Evolutionary conservation across 37 sponge, comb jelly and placozoan species (phyloP).

Genomic region (Halichondria panicea): DNA sequence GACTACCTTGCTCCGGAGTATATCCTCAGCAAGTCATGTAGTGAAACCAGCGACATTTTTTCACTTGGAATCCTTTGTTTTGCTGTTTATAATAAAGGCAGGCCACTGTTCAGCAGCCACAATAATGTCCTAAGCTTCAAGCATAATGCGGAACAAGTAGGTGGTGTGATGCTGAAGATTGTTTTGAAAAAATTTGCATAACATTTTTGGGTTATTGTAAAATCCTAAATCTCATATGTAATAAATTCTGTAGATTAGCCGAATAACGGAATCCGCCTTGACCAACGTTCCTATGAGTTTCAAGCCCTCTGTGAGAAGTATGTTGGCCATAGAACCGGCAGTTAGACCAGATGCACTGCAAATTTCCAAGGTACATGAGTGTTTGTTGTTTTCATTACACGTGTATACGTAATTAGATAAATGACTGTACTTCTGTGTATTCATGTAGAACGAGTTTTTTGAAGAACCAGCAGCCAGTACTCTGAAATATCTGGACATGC

Average conservation of each 20-base stretch:
- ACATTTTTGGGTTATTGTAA: neutral
- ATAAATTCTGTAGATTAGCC: constrained; percentile 57
- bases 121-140: constrained; percentile 71
- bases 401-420: neutral
- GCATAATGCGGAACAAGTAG: constrained; percentile 69
- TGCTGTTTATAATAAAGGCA: constrained; percentile 70
- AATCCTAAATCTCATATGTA: neutral
- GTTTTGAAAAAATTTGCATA: neutral
- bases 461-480: constrained; percentile 54
- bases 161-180: constrained; percentile 6
- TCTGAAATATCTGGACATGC: constrained; percentile 72
- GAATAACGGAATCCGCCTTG: constrained; percentile 51
- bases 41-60: constrained; percentile 58
- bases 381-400: constrained; percentile 4
- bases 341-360: constrained; percentile 70
- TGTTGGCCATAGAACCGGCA: constrained; percentile 64
- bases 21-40: constrained; percentile 38
- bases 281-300: constrained; percentile 49
- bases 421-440: constrained; percentile 19
- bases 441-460: constrained; percentile 71
- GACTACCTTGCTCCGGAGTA: constrained; percentile 86
- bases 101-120: constrained; percentile 51
- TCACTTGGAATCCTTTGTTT: constrained; percentile 74
- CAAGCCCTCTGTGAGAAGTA: constrained; percentile 40
- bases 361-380: constrained; percentile 52